phyloP scores from a whole-genome alignment of 2,888 invertebrate species.

The Oxytorus armatus region DNA sequence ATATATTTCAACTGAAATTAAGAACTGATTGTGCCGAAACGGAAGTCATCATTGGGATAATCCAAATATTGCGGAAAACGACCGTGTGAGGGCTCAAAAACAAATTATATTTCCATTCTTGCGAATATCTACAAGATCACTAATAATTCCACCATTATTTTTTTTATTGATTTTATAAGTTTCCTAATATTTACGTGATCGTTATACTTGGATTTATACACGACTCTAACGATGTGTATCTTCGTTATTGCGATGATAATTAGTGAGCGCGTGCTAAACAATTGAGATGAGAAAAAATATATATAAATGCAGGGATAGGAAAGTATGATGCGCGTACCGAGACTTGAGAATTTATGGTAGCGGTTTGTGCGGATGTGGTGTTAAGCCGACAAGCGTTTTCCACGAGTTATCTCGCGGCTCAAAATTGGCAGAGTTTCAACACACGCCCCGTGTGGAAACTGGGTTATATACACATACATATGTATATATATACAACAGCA shows the following conservation, averaged over 20 bases:
- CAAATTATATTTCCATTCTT: conserved; percentile 2
- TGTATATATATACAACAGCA: neutral
- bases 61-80: neutral
- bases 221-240: neutral
- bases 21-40: neutral
- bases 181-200: conserved; percentile 11
- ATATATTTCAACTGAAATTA: no score
- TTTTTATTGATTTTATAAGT: neutral
- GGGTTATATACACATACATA: neutral
- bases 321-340: conserved; percentile 29
- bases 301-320: neutral
- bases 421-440: conserved; percentile 73
- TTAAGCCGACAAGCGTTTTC: conserved; percentile 60
- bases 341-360: conserved; percentile 54
- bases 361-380: conserved; percentile 54
- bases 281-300: conserved; percentile 33
- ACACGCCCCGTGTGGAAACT: conserved; percentile 33
- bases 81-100: neutral
- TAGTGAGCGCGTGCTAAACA: neutral
- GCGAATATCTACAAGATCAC: neutral
- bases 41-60: neutral
- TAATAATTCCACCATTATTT: neutral
- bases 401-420: conserved; percentile 65
- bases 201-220: conserved; percentile 23
- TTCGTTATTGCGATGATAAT: conserved; percentile 16